Base-by-base conservation (phyloP, 2,113 vertebrate species). In the Solenodon paradoxus region DNA sequence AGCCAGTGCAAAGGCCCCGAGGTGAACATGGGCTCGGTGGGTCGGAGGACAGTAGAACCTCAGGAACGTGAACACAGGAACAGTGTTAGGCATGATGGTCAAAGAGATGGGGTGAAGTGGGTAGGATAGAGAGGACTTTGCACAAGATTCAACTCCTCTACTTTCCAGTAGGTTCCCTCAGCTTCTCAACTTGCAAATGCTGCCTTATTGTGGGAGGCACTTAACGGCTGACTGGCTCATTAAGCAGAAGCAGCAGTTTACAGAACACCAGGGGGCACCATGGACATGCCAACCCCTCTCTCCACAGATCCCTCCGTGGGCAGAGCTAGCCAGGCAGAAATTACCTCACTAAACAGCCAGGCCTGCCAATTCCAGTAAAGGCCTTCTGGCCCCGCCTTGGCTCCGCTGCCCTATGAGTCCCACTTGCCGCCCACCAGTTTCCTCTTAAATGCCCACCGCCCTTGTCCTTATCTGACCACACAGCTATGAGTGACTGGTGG, bases 221-320 rank as follows among this genome's bases (percentile, higher is more conserved):
- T 79, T 77, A 49, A 45, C 66, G 86, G 90, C 87, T 87, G 61
- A 64, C 55, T 1, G 17, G 92, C 74, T 97, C 96, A 86, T 92
- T 94, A 91, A 88, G 89, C 95, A 88, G 64, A 32, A n/a, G 47
- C 55, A 63, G 85, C 88, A 74, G 78, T 96, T 86, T 78, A n/a
- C 93, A 94, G 83, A 93, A 63, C 81, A 86, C 61, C 89, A 47
- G 12, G 15, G 88, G 96, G 82, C 77, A 71, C 72, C 15, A 11
- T 0, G 0, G 82, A 74, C 59, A 55, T 86, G 89, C 94, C 66
- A 72, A 80, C 81, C 45, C 61, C 78, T 95, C 91, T 61, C 93
- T 85, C 7, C 4, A 17, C 38, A 68, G 42, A 59, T 78, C 79
- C 38, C 86, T 91, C 95, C 13, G 40, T 55, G 22, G 72, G 68